Evolutionary conservation across 2,888 invertebrate genomes (phyloP).

Genomic region (Apodemia zela): DNA sequence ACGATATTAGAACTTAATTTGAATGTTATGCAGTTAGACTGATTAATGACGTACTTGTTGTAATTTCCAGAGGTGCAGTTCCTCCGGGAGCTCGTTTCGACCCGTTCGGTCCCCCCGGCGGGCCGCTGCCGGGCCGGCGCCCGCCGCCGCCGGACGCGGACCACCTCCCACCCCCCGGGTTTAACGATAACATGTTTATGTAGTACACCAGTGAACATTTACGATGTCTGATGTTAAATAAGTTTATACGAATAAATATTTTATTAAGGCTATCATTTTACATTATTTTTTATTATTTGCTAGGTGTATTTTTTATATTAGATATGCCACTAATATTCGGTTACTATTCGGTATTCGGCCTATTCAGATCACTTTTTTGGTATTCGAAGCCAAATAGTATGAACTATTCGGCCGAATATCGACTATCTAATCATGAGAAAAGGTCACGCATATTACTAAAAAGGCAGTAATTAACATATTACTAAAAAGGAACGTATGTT

Average conservation of each 20-base stretch:
- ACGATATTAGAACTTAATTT: no score
- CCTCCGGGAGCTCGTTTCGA: constrained; percentile 93
- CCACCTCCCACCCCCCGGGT: constrained; percentile 87
- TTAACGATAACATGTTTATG: constrained; percentile 85
- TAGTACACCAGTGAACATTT: constrained; percentile 6
- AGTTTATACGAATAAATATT: constrained; percentile 14
- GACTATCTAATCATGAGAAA: no score
- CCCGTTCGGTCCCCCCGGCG: constrained; percentile 78
- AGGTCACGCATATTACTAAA: no score
- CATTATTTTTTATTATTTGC: neutral
- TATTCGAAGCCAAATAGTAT: no score
- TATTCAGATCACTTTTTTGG: no score
- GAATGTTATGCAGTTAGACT: no score
- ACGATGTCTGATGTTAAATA: neutral
- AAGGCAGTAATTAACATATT: no score
- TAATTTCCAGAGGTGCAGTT: constrained; percentile 64
- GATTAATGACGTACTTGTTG: neutral
- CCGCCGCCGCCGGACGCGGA: constrained; percentile 83
- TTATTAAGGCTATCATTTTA: constrained; percentile 6
- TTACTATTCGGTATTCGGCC: no score
- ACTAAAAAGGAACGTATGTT: no score
- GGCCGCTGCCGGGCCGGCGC: constrained; percentile 36
- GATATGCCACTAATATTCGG: no score
- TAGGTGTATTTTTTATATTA: neutral
- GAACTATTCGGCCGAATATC: no score